phyloP scores from a whole-genome alignment of 2,113 vertebrate genomes.

The Procapra przewalskii region DNA sequence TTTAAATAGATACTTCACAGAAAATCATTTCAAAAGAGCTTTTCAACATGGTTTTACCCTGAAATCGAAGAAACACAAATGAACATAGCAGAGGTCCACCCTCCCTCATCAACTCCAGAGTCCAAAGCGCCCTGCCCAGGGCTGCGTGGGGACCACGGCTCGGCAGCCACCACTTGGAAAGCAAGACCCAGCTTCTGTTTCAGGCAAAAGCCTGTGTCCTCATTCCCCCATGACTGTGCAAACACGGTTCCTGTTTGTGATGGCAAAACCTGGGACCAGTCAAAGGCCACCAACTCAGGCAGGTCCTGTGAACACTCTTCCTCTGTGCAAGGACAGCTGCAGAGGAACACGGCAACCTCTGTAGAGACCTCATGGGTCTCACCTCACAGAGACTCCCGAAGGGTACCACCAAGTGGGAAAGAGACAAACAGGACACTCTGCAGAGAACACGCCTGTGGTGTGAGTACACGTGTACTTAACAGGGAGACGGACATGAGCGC shows the following conservation, averaged over 20 bases:
- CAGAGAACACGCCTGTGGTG: background rate
- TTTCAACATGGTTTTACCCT: background rate
- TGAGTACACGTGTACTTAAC: background rate
- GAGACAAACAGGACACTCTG: background rate
- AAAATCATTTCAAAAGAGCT: background rate
- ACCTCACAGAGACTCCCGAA: background rate
- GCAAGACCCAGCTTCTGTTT: background rate
- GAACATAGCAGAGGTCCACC: background rate
- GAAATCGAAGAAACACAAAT: background rate
- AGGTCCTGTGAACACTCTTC: accelerated
- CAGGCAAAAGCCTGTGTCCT: background rate
- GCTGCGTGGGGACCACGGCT: background rate
- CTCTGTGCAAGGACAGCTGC: accelerated
- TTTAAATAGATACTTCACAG: background rate
- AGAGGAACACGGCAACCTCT: accelerated
- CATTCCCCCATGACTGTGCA: background rate
- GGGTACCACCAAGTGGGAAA: accelerated
- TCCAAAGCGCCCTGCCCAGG: accelerated
- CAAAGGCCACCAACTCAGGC: background rate
- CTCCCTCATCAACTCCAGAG: accelerated
- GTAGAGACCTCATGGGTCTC: accelerated
- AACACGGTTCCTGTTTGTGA: background rate
- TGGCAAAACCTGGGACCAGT: background rate
- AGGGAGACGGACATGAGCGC: background rate
- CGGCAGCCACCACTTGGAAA: accelerated